Conservation (phyloP, 2,113 vertebrate genomes). For the Barnardius zonarius region DNA sequence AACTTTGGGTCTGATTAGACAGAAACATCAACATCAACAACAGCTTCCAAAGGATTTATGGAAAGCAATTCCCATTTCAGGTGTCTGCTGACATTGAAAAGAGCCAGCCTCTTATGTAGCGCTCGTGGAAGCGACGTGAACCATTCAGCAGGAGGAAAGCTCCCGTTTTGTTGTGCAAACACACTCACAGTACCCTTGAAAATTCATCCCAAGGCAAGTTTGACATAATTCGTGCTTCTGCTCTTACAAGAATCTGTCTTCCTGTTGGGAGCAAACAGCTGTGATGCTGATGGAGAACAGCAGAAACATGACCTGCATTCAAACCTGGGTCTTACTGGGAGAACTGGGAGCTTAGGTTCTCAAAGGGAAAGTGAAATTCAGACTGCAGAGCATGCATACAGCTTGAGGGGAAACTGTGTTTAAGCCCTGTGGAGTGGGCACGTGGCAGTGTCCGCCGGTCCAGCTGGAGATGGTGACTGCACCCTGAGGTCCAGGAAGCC, state of each 20-base stretch:
- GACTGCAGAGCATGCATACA: background rate
- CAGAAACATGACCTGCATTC: background rate
- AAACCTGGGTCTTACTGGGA: background rate
- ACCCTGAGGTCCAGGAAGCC: background rate
- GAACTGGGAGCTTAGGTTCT: background rate
- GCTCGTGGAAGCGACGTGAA: background rate
- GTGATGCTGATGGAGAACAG: background rate
- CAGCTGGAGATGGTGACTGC: background rate
- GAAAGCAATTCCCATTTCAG: background rate
- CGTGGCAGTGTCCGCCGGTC: background rate
- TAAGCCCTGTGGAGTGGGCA: background rate
- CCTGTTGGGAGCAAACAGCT: slow-evolving; percentile 34
- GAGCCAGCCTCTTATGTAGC: background rate
- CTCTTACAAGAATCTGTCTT: slow-evolving; percentile 39
- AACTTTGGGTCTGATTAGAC: background rate
- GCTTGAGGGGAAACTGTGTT: background rate
- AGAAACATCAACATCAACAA: background rate
- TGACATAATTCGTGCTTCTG: slow-evolving; percentile 53
- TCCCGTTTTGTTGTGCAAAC: slow-evolving; percentile 33
- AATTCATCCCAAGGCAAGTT: slow-evolving; percentile 48
- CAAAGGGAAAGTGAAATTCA: background rate
- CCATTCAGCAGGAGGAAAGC: slow-evolving; percentile 4
- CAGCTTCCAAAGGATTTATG: background rate
- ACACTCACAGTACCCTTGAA: slow-evolving; percentile 8
- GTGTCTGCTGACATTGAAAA: background rate